Evolutionary conservation across 2,797 vertebrate species (phyloP).

Genomic region (Oreochromis grahami): DNA sequence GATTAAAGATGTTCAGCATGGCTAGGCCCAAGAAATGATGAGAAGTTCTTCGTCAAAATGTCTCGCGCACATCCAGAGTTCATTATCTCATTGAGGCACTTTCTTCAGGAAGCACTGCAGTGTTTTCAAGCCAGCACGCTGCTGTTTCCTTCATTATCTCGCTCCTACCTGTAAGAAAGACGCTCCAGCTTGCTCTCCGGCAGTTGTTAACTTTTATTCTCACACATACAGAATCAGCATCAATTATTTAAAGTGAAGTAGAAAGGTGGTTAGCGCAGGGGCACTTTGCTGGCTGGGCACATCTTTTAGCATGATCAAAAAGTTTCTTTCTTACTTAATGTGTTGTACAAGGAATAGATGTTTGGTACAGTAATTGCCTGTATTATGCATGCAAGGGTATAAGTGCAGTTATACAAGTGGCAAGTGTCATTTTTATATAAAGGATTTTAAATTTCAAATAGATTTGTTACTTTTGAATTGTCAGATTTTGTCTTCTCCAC

Average conservation of each 20-base stretch:
- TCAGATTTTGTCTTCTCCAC: neutral
- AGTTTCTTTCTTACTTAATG: neutral
- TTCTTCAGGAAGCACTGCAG: conserved; percentile 33
- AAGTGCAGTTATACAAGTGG: neutral
- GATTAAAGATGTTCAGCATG: conserved; percentile 48
- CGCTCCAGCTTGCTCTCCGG: conserved; percentile 29
- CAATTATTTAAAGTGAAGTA: conserved; percentile 56
- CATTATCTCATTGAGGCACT: conserved; percentile 56
- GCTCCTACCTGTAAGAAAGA: conserved; percentile 31
- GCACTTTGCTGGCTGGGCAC: neutral
- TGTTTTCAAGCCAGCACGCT: conserved; percentile 22
- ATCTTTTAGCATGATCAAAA: neutral
- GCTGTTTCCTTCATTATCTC: conserved; percentile 58
- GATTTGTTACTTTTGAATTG: neutral
- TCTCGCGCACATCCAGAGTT: conserved; percentile 37
- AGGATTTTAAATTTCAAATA: neutral
- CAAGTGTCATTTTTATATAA: neutral
- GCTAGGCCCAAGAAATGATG: conserved; percentile 20
- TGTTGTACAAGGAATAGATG: neutral
- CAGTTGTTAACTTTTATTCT: conserved; percentile 51
- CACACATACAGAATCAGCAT: conserved; percentile 29
- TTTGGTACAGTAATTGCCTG: neutral
- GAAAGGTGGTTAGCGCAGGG: conserved; percentile 7
- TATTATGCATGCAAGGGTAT: neutral
- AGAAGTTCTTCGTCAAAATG: conserved; percentile 13